Percentiles rank a stretch among this genome's conserved stretches.
Evolutionary conservation across 2,113 vertebrate genomes (phyloP).

Genomic region (Psophia crepitans): DNA sequence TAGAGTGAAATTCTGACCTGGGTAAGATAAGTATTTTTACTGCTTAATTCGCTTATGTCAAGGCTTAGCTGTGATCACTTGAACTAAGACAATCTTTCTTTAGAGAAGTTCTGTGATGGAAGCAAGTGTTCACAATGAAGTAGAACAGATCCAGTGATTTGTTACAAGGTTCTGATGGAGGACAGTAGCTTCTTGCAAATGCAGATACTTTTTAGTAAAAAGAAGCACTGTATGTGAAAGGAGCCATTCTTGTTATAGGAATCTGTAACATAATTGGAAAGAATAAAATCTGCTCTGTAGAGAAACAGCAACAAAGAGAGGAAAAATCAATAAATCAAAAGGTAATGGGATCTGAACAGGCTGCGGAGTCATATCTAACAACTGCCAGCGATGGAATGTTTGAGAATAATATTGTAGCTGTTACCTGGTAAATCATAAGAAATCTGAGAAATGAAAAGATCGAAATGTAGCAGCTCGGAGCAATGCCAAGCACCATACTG

Average conservation of each 20-base stretch:
- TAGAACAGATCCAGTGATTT: background rate
- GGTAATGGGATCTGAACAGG: conserved; percentile 23
- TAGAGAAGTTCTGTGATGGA: background rate
- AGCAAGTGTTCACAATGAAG: fast-evolving
- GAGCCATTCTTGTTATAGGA: background rate
- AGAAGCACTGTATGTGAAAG: background rate
- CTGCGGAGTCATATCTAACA: conserved; percentile 47
- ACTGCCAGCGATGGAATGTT: conserved; percentile 60
- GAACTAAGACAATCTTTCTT: background rate
- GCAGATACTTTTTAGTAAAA: background rate
- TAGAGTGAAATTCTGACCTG: background rate
- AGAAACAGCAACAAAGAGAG: background rate
- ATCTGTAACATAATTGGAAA: background rate
- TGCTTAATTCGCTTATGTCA: background rate
- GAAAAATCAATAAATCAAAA: conserved; percentile 55
- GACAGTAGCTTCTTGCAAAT: background rate
- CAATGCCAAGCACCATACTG: conserved; percentile 42
- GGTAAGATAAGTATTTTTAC: background rate
- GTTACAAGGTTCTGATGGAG: background rate
- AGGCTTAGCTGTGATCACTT: background rate
- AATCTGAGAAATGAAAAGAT: conserved; percentile 66
- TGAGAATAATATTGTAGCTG: conserved; percentile 61
- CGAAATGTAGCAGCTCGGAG: conserved; percentile 45
- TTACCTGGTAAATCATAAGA: conserved; percentile 70
- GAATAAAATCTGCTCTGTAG: background rate